Evolutionary conservation across 2,888 invertebrate genomes (phyloP).

Genomic region (Pammene aurita): DNA sequence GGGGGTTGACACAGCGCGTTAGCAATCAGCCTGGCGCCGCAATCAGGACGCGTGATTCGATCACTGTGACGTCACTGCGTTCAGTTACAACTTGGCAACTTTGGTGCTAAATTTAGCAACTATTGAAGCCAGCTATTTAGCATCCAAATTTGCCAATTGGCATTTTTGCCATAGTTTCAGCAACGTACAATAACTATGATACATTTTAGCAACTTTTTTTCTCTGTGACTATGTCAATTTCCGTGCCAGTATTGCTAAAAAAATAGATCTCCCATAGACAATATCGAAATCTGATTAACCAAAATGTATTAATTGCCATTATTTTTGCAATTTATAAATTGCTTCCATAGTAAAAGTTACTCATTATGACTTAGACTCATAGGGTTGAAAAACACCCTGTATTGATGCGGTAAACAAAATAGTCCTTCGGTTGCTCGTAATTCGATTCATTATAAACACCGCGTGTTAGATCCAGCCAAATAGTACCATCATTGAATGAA

Average conservation of each 20-base stretch:
- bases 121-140: background rate
- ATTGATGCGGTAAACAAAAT: too few species aligned
- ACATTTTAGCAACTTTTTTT: too few species aligned
- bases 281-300: too few species aligned
- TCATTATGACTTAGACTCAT: too few species aligned
- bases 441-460: conserved; percentile 3
- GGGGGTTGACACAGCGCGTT: conserved; percentile 48
- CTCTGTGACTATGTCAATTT: too few species aligned
- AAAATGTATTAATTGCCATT: too few species aligned
- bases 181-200: too few species aligned
- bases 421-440: background rate
- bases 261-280: too few species aligned
- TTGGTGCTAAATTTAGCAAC: background rate
- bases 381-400: too few species aligned
- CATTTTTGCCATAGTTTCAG: background rate
- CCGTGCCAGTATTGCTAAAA: too few species aligned
- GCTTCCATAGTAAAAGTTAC: too few species aligned
- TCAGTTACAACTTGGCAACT: background rate
- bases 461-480: background rate
- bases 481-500: background rate
- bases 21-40: conserved; percentile 49
- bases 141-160: background rate
- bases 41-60: conserved; percentile 34
- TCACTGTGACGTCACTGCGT: conserved; percentile 23
- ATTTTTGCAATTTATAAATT: too few species aligned